phyloP scores from a whole-genome alignment of 2,888 invertebrate genomes.

The Orchestes rusci region DNA sequence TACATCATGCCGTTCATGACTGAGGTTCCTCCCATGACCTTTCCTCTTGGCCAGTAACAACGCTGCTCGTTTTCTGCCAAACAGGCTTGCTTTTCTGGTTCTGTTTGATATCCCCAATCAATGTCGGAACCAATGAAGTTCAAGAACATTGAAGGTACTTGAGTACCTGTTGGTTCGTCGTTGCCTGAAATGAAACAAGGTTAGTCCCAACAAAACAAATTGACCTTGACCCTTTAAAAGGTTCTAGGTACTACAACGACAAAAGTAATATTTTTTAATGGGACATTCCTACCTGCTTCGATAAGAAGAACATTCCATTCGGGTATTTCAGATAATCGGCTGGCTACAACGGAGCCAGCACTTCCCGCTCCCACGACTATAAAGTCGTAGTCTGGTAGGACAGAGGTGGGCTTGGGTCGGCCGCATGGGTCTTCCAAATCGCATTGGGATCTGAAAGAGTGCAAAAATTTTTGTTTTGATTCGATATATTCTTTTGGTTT shows the following conservation, averaged over 20 bases:
- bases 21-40: conserved; percentile 86
- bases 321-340: conserved; percentile 63
- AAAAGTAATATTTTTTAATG: not conserved
- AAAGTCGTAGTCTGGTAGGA: conserved; percentile 64
- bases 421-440: conserved; percentile 84
- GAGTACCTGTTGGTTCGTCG: conserved; percentile 81
- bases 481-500: too few species aligned
- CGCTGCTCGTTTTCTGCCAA: conserved; percentile 61
- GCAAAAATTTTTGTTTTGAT: too few species aligned
- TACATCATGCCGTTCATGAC: conserved; percentile 97
- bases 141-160: conserved; percentile 84
- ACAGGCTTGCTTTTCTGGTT: conserved; percentile 72
- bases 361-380: conserved; percentile 69
- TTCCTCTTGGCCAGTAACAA: conserved; percentile 82
- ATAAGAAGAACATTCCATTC: conserved; percentile 65
- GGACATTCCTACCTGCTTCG: conserved; percentile 55
- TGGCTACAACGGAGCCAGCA: conserved; percentile 65
- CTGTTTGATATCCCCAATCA: conserved; percentile 82
- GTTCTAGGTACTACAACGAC: too few species aligned
- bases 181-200: conserved; percentile 48
- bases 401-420: conserved; percentile 54
- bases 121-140: conserved; percentile 81
- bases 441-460: conserved; percentile 60
- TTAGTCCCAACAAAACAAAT: not conserved
- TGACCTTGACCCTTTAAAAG: too few species aligned